Percentiles rank a stretch among this genome's conserved stretches.
Evolutionary conservation across 2,113 vertebrate genomes (phyloP).

Genomic region (Corythaeola cristata): DNA sequence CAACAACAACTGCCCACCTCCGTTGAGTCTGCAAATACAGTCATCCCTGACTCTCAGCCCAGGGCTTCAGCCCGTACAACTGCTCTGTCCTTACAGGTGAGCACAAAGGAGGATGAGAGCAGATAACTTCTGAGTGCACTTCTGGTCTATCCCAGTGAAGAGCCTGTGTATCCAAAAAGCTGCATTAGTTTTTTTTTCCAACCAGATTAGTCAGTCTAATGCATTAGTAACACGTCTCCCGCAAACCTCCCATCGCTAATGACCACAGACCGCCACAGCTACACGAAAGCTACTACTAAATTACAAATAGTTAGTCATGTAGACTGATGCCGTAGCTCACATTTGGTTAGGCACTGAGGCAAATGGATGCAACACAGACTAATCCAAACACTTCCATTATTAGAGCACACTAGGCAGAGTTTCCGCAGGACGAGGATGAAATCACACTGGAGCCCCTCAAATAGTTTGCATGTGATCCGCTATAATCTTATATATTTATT

Average conservation of each 20-base stretch:
- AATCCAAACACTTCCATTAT: constrained; percentile 68
- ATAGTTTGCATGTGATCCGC: constrained; percentile 1
- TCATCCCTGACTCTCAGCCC: background rate
- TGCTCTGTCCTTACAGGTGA: background rate
- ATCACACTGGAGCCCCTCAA: background rate
- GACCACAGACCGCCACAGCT: background rate
- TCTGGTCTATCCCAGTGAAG: background rate
- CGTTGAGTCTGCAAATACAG: background rate
- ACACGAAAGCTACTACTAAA: background rate
- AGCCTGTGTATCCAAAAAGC: background rate
- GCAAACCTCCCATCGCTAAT: background rate
- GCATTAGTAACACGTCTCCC: background rate
- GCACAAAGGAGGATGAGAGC: background rate
- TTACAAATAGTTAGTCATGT: constrained; percentile 43
- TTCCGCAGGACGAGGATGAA: constrained; percentile 16
- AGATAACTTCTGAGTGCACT: background rate
- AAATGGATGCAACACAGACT: constrained; percentile 15
- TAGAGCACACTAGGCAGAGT: constrained; percentile 24
- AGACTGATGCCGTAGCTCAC: constrained; percentile 10
- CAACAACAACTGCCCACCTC: background rate
- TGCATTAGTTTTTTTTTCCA: background rate
- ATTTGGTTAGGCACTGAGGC: constrained; percentile 38
- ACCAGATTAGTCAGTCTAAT: background rate
- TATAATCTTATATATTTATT: constrained; percentile 30
- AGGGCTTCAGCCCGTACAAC: background rate